These are phyloP conservation scores for Arrhopalites spinosus DNA, from an alignment of 2,888 invertebrate species.

Conservation along the genomic window DNA sequence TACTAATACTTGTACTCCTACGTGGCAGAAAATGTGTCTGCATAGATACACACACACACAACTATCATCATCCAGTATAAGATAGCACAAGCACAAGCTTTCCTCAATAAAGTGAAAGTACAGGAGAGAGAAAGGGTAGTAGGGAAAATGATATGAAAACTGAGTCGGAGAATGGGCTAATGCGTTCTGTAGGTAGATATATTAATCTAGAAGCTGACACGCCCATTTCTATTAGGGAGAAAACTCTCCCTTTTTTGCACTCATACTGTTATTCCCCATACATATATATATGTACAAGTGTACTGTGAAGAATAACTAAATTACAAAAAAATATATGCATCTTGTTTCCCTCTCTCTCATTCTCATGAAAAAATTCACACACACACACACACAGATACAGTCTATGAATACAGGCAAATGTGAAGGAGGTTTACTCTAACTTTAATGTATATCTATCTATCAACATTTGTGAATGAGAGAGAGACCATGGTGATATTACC, in stretches of 20 bases:
- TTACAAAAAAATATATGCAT: constrained; percentile 21
- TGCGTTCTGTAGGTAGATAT: constrained; percentile 26
- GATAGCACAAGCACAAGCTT: not conserved
- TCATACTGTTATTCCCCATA: not conserved
- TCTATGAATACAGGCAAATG: not conserved
- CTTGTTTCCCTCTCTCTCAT: not conserved
- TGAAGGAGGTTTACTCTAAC: not conserved
- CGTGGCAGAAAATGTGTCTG: too few relatives aligned
- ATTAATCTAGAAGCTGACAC: constrained; percentile 26
- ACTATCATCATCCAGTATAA: too few relatives aligned
- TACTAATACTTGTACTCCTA: too few relatives aligned
- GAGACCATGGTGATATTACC: not conserved
- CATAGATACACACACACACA: too few relatives aligned
- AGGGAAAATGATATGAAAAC: constrained; percentile 16
- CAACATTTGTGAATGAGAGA: constrained; percentile 31
- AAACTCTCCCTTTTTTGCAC: not conserved
- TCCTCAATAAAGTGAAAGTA: too few relatives aligned
- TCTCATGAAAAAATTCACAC: not conserved
- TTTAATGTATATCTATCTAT: constrained; percentile 27
- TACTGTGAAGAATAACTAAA: constrained; percentile 7
- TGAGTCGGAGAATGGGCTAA: constrained; percentile 17
- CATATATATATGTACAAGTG: not conserved
- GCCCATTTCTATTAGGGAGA: constrained; percentile 22
- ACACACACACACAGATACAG: not conserved
- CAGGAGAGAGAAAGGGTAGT: not conserved